These are phyloP conservation scores for Solea solea DNA, from an alignment of 2,113 vertebrate species.

Conservation along the genomic window DNA sequence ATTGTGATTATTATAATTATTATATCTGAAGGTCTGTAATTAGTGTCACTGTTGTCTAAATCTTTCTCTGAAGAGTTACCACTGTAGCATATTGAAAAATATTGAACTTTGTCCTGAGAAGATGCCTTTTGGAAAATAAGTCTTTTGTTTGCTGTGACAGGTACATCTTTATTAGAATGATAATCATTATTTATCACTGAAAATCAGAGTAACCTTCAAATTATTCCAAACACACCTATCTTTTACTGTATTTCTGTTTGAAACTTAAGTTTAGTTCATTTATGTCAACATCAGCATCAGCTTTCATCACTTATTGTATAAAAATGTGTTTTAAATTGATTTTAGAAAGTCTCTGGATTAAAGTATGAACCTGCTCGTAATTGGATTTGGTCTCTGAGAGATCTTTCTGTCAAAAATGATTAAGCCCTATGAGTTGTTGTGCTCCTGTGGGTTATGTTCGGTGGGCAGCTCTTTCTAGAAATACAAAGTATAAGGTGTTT, in stretches of 20 bases:
- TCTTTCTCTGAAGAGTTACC: constrained; percentile 26
- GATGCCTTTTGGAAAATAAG: background rate
- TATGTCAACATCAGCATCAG: background rate
- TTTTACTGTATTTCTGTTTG: background rate
- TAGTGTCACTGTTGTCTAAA: constrained; percentile 10
- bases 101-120: constrained; percentile 3
- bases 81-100: constrained; percentile 1
- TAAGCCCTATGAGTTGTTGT: constrained; percentile 33
- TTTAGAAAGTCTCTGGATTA: constrained; percentile 57
- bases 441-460: constrained; percentile 15
- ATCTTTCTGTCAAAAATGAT: constrained; percentile 68
- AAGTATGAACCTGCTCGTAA: constrained; percentile 49
- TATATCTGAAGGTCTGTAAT: constrained; percentile 39
- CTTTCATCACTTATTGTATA: background rate
- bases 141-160: background rate
- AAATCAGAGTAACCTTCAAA: background rate
- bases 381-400: constrained; percentile 59
- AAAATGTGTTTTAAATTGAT: constrained; percentile 9
- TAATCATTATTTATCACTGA: background rate
- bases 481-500: constrained; percentile 37
- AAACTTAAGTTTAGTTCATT: background rate
- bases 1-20: constrained; percentile 35
- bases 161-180: background rate
- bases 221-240: background rate
- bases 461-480: constrained; percentile 42